Percentiles rank a stretch among this genome's conserved stretches.
These are phyloP conservation scores for Phaedon cochleariae DNA, from an alignment of 2,888 invertebrate species.

Conservation along the genomic window DNA sequence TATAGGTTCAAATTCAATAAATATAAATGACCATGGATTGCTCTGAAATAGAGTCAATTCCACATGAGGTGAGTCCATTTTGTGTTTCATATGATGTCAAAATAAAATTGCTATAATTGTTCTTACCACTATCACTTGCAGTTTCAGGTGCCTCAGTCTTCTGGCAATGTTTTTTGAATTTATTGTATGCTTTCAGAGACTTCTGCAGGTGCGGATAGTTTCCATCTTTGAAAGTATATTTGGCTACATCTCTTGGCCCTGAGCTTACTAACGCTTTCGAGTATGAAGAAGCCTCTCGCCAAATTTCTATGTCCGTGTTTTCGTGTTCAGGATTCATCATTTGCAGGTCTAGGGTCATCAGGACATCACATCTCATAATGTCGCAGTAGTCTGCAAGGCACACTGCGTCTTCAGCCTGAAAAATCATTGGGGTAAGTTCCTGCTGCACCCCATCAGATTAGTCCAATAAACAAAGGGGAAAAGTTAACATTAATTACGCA, in stretches of 20 bases:
- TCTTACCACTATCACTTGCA: conserved; percentile 44
- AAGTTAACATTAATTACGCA: too few species aligned
- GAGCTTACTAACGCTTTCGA: conserved; percentile 68
- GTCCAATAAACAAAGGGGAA: too few species aligned
- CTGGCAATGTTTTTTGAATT: conserved; percentile 53
- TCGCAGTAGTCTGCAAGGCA: conserved; percentile 96
- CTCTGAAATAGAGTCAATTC: too few species aligned
- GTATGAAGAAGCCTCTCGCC: conserved; percentile 80
- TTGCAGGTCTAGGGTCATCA: conserved; percentile 76
- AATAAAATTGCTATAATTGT: too few species aligned
- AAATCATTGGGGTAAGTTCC: too few species aligned
- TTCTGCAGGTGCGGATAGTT: conserved; percentile 48
- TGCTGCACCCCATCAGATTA: too few species aligned
- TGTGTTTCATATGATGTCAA: too few species aligned
- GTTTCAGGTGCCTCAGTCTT: conserved; percentile 55
- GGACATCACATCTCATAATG: conserved; percentile 93
- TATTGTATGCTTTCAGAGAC: conserved; percentile 26
- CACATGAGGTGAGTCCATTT: too few species aligned
- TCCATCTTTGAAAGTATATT: conserved; percentile 56
- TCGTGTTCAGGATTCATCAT: conserved; percentile 72
- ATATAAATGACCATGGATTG: too few species aligned
- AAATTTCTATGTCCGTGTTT: conserved; percentile 83
- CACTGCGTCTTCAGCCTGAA: conserved; percentile 88
- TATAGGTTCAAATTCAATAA: too few species aligned
- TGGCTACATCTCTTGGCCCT: conserved; percentile 59